Evolutionary conservation across 1,140 invertebrate genomes (phyloP).

Genomic region (Hirudo medicinalis): DNA sequence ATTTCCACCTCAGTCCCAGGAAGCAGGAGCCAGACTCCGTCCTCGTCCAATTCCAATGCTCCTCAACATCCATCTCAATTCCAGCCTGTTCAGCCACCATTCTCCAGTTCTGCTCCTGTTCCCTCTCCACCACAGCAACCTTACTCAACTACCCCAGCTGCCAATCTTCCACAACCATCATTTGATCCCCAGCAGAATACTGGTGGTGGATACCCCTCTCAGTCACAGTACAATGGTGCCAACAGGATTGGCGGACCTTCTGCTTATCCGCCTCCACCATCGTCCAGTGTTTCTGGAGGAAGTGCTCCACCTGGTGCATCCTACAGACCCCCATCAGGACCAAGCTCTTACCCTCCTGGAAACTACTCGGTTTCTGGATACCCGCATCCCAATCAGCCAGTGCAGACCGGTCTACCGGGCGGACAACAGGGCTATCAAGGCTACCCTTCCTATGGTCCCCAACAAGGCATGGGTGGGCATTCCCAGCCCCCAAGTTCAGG

Average conservation of each 20-base stretch:
- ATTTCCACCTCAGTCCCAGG: background rate
- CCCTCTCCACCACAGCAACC: background rate
- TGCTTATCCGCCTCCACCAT: background rate
- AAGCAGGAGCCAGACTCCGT: slow-evolving; percentile 1
- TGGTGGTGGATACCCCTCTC: background rate
- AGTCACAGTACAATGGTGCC: background rate
- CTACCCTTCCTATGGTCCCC: too few species aligned
- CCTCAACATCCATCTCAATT: background rate
- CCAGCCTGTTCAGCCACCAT: too few species aligned
- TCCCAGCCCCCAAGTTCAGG: too few species aligned
- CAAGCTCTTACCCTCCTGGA: background rate
- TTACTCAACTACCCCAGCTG: background rate
- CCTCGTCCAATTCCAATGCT: background rate
- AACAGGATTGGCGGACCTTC: background rate
- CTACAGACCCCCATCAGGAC: background rate
- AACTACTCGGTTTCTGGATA: background rate
- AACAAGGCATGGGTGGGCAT: too few species aligned
- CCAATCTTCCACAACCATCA: too few species aligned
- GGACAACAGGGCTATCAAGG: background rate
- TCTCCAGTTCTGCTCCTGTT: background rate
- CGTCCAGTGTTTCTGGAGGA: background rate
- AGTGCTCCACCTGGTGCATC: background rate
- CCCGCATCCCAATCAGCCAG: background rate
- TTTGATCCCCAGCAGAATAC: background rate
- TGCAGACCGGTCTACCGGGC: background rate